Evolutionary conservation across 1,140 invertebrate genomes (phyloP).

Genomic region (Pinna nobilis): DNA sequence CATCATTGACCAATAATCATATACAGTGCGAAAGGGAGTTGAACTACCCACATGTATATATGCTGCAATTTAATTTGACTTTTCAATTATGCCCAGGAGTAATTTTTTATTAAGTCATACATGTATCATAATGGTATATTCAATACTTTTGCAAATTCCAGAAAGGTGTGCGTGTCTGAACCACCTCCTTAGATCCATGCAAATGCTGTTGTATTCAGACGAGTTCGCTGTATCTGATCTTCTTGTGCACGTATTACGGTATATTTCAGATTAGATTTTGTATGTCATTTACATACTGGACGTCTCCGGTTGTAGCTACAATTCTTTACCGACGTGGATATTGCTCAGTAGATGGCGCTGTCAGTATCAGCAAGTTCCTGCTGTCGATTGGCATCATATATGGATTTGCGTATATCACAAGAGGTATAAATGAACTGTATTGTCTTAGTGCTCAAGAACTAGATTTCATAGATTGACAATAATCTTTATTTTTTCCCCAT

Average conservation of each 20-base stretch:
- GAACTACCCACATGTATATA: no score
- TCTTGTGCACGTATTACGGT: no score
- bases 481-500: no score
- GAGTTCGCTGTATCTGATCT: no score
- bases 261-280: constrained; percentile 37
- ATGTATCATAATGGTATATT: neutral
- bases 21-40: no score
- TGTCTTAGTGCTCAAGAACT: no score
- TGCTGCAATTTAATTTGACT: no score
- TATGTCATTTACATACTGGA: constrained; percentile 38
- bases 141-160: neutral
- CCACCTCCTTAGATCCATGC: neutral
- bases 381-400: constrained; percentile 23
- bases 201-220: no score
- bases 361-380: constrained; percentile 20
- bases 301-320: constrained; percentile 20
- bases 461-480: no score
- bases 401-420: constrained; percentile 14
- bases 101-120: neutral
- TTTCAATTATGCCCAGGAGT: neutral
- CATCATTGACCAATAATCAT: no score
- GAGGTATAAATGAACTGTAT: constrained; percentile 29
- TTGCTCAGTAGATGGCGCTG: constrained; percentile 28
- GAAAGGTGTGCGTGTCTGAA: neutral
- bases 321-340: constrained; percentile 33